Evolutionary conservation across 2,113 vertebrate species (phyloP), one percentile per base, ranked within the genome.

Genomic region (Onychostruthus taczanowskii): DNA sequence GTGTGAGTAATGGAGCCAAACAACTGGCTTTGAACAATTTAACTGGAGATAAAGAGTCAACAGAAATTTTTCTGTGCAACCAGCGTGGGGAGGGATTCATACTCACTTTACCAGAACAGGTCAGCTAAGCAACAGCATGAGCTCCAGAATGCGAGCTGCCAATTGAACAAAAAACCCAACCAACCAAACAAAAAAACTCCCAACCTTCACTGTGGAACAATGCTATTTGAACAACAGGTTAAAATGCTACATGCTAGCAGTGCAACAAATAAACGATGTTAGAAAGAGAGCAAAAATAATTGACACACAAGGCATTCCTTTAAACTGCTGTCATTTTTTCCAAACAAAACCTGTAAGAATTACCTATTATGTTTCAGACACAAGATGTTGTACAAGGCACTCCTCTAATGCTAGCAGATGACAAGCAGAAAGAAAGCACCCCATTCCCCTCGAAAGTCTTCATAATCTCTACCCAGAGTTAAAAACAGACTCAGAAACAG

Each of bases 91-190:
- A 89, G 49, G 67, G 47, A 93, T 81, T 37, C 74, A 53, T 7
- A 84, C 22, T 66, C 61, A 16, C 85, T 92, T 93, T 89, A 92
- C 56, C 63, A 89, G 74, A 93, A 74, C 64, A 93, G 80, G 80
- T 90, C 80, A 89, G 80, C 89, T 90, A 95, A 87, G 90, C 82
- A 94, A 94, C 39, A 77, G 69, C 73, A 86, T 28, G 11, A 90
- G 63, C 74, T 84, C 41, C 80, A 74, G 69, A 89, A 89, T 5
- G 30, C 20, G 50, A 90, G 79, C 43, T 72, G 46, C 30, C 31
- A 72, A 77, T 17, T 78, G 79, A 18, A 93, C 41, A 52, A 55
- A 58, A 63, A 33, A 19, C 10, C 47, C 56, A 58, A 23, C 33
- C 16, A 39, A 39, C 39, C 10, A 39, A 39, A 39, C 10, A 39